These are phyloP conservation scores for Sericinus montela DNA, from an alignment of 2,888 invertebrate genomes.

Conservation along the genomic window DNA sequence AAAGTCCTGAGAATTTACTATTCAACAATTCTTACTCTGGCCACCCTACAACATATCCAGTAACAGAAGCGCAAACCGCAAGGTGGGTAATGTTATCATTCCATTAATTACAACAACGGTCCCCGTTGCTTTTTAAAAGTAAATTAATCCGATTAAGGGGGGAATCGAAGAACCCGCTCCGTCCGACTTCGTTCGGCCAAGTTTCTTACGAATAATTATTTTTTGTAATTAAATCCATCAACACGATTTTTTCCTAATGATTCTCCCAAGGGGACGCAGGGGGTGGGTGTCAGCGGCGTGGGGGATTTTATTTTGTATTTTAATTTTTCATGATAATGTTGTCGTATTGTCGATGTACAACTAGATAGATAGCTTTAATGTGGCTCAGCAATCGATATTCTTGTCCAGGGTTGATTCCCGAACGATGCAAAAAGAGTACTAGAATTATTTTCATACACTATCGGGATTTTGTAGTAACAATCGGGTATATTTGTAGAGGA, in stretches of 20 bases:
- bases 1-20: neutral
- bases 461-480: too few relatives aligned
- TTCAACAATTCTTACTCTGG: neutral
- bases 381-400: too few relatives aligned
- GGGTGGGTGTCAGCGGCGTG: constrained; percentile 33
- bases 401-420: too few relatives aligned
- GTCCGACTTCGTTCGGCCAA: constrained; percentile 76
- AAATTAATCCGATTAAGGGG: constrained; percentile 79
- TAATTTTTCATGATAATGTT: constrained; percentile 35
- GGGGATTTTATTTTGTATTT: constrained; percentile 45
- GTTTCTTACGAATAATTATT: constrained; percentile 79
- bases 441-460: too few relatives aligned
- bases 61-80: constrained; percentile 57
- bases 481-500: too few relatives aligned
- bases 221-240: constrained; percentile 80
- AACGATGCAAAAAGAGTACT: too few relatives aligned
- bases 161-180: constrained; percentile 77
- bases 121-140: constrained; percentile 75
- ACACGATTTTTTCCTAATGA: constrained; percentile 80
- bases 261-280: constrained; percentile 64
- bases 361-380: neutral
- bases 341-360: neutral
- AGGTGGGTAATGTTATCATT: constrained; percentile 78
- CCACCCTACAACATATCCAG: neutral
- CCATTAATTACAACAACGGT: constrained; percentile 76